Evolutionary conservation across 1,140 invertebrate species (phyloP).

Genomic region (Hylaeus anthracinus): DNA sequence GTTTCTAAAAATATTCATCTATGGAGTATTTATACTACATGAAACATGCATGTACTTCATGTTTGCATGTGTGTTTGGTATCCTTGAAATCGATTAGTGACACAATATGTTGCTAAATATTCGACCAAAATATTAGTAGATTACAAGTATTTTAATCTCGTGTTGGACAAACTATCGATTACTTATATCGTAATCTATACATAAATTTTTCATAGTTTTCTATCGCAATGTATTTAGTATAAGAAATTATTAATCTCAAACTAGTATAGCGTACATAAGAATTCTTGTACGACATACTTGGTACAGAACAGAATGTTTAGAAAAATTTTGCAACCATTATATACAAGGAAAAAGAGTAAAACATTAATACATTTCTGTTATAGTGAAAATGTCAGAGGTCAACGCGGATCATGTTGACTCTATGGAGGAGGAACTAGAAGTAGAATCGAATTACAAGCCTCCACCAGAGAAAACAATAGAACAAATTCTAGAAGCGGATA

Average conservation of each 20-base stretch:
- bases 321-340: not conserved
- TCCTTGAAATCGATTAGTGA: not conserved
- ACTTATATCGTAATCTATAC: not conserved
- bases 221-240: not conserved
- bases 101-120: not conserved
- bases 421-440: conserved; percentile 86
- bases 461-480: conserved; percentile 97
- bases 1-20: conserved; percentile 37
- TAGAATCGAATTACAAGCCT: conserved; percentile 93
- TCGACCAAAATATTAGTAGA: too few relatives aligned
- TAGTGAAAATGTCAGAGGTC: conserved; percentile 72
- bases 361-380: not conserved
- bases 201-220: not conserved
- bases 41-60: not conserved
- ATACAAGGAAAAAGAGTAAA: not conserved
- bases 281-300: not conserved
- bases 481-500: conserved; percentile 95
- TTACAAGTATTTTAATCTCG: too few relatives aligned
- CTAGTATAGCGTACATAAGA: not conserved
- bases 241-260: not conserved
- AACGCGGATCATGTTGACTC: conserved; percentile 71
- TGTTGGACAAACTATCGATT: not conserved
- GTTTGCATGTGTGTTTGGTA: not conserved
- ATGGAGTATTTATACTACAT: not conserved
- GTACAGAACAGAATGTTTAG: not conserved